Evolutionary conservation across 2,797 vertebrate species (phyloP), one percentile per base, ranked within the genome.

Genomic region (Pantherophis vulpinus): DNA sequence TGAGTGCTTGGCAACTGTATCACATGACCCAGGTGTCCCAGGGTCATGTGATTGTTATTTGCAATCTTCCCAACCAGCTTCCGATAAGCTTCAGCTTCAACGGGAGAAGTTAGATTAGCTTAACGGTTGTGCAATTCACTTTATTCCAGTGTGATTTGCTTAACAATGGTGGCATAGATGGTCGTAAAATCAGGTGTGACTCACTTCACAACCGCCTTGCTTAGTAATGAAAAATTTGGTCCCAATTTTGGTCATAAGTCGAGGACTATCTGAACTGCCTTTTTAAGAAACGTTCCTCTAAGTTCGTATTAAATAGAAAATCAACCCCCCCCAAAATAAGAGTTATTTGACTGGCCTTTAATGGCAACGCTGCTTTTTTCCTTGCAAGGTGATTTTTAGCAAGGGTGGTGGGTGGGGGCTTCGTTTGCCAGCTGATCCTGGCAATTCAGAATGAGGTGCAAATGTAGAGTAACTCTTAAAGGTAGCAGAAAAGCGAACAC

Each of bases 401-500:
- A 20, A 74, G 10, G 11, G 42, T 4, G 42, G 42, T 3, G 3
- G 23, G n/a, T 37, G 23, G 18, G 25, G 1, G 11, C 11, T 51
- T 61, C 27, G 20, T 83, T 47, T 5, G 37, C 42, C 10, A 47
- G 74, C 74, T 83, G 37, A 83, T 23, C 74, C 37, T 25, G 74
- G 74, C 42, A 83, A 83, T 47, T 47, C 42, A 25, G 74, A 47
- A 47, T 47, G 10, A 83, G 18, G 37, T 86, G 70, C 47, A 63
- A 63, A 55, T 58, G 5, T 14, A 70, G 10, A 83, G 1, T 20
- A 18, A 23, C 79, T 12, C 87, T 70, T 60, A 54, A 91, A 90
- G 87, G 92, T 60, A 87, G 70, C n/a, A 74, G 90, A 93, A 91
- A 70, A 66, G n/a, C 32, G 87, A 60, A 88, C 13, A 7, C 91